Evolutionary conservation across 2,113 vertebrate genomes (phyloP).

Genomic region (Nyctereutes procyonoides): DNA sequence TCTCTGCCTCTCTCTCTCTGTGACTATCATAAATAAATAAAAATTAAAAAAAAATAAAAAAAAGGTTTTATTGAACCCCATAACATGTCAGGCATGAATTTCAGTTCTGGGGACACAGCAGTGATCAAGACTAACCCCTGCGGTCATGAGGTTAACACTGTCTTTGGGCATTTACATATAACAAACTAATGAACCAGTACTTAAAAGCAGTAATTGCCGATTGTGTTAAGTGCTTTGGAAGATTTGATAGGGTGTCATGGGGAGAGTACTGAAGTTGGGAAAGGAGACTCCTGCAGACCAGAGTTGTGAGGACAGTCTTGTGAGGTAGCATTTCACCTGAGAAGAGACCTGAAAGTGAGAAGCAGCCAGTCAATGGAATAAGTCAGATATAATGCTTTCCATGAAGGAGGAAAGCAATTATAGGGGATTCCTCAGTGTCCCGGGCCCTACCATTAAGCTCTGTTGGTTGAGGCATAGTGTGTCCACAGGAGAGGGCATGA

Average conservation of each 20-base stretch:
- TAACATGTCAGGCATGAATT: not conserved
- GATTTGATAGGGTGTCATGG: not conserved
- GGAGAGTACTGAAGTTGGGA: rapidly evolving
- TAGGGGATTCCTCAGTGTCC: not conserved
- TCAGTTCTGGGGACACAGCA: not conserved
- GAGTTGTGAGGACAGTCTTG: not conserved
- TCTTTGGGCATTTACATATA: not conserved
- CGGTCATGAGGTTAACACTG: not conserved
- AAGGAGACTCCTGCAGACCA: not conserved
- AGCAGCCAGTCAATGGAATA: not conserved
- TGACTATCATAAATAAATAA: too few species aligned
- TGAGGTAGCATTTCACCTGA: not conserved
- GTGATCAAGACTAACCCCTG: not conserved
- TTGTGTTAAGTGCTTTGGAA: not conserved
- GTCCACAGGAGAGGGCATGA: not conserved
- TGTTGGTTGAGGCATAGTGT: not conserved
- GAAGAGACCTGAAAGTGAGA: not conserved
- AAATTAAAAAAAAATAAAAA: too few species aligned
- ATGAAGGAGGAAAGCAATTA: not conserved
- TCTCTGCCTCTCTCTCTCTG: too few species aligned
- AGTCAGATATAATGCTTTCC: not conserved
- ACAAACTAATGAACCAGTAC: not conserved
- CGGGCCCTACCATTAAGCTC: not conserved
- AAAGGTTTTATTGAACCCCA: not conserved
- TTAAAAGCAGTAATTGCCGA: not conserved